phyloP scores from a whole-genome alignment of 2,113 vertebrate genomes.

The Otocyon megalotis region DNA sequence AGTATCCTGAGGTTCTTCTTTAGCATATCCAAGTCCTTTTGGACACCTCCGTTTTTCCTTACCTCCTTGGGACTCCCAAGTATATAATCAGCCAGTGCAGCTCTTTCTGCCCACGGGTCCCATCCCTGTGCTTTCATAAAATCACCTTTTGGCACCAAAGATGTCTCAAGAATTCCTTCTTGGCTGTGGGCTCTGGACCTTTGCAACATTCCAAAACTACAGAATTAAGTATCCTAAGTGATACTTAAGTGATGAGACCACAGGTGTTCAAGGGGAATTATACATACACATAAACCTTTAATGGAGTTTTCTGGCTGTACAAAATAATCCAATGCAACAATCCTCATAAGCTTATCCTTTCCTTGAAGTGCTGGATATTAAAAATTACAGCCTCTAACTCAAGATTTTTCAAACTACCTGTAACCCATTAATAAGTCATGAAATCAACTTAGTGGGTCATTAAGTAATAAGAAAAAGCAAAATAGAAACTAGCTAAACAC shows the following conservation, averaged over 20 bases:
- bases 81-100: background rate
- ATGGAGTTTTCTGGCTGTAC: background rate
- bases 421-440: background rate
- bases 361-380: background rate
- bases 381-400: slow-evolving; percentile 26
- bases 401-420: slow-evolving; percentile 26
- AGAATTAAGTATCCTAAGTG: background rate
- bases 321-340: background rate
- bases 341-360: background rate
- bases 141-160: background rate
- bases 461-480: slow-evolving; percentile 34
- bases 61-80: background rate
- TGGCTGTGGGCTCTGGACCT: background rate
- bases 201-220: background rate
- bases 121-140: background rate
- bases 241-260: background rate
- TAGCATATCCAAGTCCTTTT: background rate
- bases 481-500: slow-evolving; percentile 29
- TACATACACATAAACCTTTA: background rate
- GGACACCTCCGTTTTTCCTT: background rate
- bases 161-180: background rate
- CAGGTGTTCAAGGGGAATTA: background rate
- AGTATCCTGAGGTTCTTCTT: background rate
- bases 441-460: slow-evolving; percentile 47
- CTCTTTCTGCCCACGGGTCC: background rate